Conservation (phyloP, 2,113 vertebrate genomes). For the Platycercus adscitus region DNA sequence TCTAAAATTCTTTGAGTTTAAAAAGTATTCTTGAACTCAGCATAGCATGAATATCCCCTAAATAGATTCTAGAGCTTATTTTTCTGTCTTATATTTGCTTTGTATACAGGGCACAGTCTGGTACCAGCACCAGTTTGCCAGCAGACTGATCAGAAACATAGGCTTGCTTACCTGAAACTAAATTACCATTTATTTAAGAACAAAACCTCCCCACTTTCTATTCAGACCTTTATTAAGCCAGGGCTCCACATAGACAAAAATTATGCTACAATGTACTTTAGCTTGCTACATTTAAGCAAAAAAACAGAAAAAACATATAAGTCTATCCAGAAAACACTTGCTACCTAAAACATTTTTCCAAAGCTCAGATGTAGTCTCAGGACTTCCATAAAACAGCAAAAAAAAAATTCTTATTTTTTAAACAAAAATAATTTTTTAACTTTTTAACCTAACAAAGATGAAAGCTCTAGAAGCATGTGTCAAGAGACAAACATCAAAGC, state of each 20-base stretch:
- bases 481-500: background rate
- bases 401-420: background rate
- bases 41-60: background rate
- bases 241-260: background rate
- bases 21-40: background rate
- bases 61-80: background rate
- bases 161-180: background rate
- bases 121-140: background rate
- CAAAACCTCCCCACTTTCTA: background rate
- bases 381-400: background rate
- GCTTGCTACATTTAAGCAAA: background rate
- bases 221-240: background rate
- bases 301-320: background rate
- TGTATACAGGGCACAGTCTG: background rate
- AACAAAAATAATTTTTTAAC: background rate
- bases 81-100: background rate
- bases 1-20: background rate
- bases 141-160: background rate
- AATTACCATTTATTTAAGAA: background rate
- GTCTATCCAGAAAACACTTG: background rate
- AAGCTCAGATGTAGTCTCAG: background rate
- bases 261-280: background rate
- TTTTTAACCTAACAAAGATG: background rate
- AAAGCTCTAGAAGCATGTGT: background rate
- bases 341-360: background rate